phyloP scores from a whole-genome alignment of 2,113 vertebrate genomes.

The Nettapus auritus region DNA sequence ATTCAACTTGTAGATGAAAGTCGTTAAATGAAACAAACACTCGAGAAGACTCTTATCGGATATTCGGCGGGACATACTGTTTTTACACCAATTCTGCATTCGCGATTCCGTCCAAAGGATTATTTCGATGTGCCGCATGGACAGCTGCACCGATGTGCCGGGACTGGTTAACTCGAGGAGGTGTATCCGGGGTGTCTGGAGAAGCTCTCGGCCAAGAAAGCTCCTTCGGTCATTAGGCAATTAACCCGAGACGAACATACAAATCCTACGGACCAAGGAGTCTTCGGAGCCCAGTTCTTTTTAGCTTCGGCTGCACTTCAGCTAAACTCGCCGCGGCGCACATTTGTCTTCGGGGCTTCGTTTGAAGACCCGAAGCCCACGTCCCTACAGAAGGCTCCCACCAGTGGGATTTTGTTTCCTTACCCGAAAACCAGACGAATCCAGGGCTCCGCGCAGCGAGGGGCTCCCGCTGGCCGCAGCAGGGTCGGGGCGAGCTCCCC shows the following conservation, averaged over 20 bases:
- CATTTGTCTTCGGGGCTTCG: neutral
- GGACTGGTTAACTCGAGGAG: neutral
- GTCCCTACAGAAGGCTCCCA: neutral
- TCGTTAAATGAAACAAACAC: neutral
- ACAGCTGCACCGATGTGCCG: neutral
- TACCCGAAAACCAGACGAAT: neutral
- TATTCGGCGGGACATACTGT: neutral
- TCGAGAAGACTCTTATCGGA: neutral
- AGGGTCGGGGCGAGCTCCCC: no score
- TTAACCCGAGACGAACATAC: neutral
- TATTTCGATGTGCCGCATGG: slow-evolving; percentile 31
- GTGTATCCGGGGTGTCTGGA: neutral
- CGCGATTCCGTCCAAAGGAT: neutral
- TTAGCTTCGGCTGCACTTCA: neutral
- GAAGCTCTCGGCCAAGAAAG: neutral
- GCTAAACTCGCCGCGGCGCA: neutral
- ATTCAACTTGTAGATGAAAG: neutral
- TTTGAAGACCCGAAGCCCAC: neutral
- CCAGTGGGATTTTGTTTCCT: neutral
- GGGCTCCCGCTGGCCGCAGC: neutral
- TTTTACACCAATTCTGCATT: neutral
- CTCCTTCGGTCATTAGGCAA: neutral
- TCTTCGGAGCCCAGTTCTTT: neutral
- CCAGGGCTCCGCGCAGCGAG: neutral
- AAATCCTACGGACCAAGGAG: neutral